These are phyloP conservation scores for Apodemia duryi DNA, from an alignment of 2,888 invertebrate genomes.

Conservation along the genomic window DNA sequence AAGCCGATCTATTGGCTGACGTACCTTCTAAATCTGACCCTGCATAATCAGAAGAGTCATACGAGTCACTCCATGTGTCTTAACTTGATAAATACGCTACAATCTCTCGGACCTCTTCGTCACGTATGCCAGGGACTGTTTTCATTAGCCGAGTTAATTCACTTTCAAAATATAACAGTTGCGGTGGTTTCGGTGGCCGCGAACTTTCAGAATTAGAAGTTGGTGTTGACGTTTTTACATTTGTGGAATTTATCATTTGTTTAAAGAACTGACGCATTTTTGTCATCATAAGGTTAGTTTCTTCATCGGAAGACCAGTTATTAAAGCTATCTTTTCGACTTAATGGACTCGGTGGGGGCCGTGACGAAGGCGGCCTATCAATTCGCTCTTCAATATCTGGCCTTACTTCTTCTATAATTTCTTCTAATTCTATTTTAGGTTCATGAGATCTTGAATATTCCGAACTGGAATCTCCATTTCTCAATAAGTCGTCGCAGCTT, in stretches of 20 bases:
- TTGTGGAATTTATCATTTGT: slow-evolving; percentile 88
- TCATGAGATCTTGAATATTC: slow-evolving; percentile 74
- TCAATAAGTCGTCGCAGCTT: slow-evolving; percentile 90
- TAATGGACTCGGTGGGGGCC: slow-evolving; percentile 77
- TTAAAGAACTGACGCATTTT: slow-evolving; percentile 96
- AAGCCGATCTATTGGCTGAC: slow-evolving; percentile 81
- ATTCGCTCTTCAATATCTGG: slow-evolving; percentile 72
- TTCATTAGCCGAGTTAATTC: slow-evolving; percentile 94
- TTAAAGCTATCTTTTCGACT: slow-evolving; percentile 94
- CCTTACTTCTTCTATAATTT: slow-evolving; percentile 80
- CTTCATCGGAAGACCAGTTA: slow-evolving; percentile 96
- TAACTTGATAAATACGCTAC: slow-evolving; percentile 95
- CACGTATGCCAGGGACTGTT: slow-evolving; percentile 93
- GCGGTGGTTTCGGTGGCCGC: slow-evolving; percentile 88
- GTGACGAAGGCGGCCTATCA: slow-evolving; percentile 74
- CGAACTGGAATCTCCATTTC: slow-evolving; percentile 80
- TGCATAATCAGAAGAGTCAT: slow-evolving; percentile 95
- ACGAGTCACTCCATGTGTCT: slow-evolving; percentile 96
- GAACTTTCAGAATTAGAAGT: slow-evolving; percentile 79
- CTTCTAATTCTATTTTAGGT: slow-evolving; percentile 77
- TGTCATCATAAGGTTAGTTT: slow-evolving; percentile 96
- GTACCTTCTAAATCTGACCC: slow-evolving; percentile 91
- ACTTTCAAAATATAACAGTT: slow-evolving; percentile 92
- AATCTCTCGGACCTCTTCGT: slow-evolving; percentile 93
- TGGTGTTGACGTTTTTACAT: slow-evolving; percentile 75